Evolutionary conservation across 2,888 invertebrate species (phyloP).

Genomic region (Platycheirus rosarum): DNA sequence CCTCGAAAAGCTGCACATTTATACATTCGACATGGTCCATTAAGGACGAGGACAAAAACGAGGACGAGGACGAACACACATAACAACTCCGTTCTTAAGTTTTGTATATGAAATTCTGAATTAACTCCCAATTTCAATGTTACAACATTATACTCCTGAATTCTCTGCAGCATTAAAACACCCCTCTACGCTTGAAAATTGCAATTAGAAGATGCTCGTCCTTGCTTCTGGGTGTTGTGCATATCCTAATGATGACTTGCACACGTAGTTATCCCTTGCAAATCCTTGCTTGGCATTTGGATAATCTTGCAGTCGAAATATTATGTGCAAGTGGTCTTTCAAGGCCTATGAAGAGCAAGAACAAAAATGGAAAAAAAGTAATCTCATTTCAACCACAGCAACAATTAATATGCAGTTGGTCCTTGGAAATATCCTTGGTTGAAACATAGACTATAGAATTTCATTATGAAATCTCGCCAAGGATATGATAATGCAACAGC

Average conservation of each 20-base stretch:
- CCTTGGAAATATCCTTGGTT: conserved; percentile 60
- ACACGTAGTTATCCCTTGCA: conserved; percentile 48
- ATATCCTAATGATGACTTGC: conserved; percentile 60
- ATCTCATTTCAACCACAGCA: conserved; percentile 58
- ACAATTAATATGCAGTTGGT: conserved; percentile 57
- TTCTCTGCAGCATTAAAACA: neutral
- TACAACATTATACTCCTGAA: conserved; percentile 1
- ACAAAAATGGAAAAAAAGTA: conserved; percentile 8
- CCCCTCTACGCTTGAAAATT: conserved; percentile 25
- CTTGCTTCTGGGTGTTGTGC: conserved; percentile 20
- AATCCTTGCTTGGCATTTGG: conserved; percentile 60
- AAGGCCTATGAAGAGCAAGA: conserved; percentile 15
- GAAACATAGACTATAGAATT: conserved; percentile 57
- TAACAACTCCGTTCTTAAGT: conserved; percentile 5
- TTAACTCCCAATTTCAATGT: conserved; percentile 61
- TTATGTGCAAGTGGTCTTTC: conserved; percentile 38
- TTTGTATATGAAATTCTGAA: conserved; percentile 34
- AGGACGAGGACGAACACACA: conserved; percentile 27
- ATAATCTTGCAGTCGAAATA: conserved; percentile 60
- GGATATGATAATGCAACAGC: conserved; percentile 68
- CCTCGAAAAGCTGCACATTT: conserved; percentile 39
- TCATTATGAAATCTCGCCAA: conserved; percentile 69
- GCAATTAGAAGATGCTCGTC: conserved; percentile 61
- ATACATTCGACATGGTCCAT: conserved; percentile 55
- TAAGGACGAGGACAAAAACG: conserved; percentile 54